phyloP scores from a whole-genome alignment of 2,797 vertebrate genomes.

The Trachops cirrhosus region DNA sequence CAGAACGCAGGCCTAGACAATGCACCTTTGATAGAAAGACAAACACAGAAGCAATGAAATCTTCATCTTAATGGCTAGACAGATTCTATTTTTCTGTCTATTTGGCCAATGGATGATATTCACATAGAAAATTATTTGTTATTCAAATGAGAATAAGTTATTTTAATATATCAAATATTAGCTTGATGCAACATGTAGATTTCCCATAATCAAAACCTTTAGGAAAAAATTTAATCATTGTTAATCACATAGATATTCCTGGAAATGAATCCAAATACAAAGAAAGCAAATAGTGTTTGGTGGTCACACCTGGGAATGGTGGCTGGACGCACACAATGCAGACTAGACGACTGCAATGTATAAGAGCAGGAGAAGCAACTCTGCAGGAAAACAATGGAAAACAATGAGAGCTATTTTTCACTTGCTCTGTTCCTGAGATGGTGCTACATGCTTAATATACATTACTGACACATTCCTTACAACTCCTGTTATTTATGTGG shows the following conservation, averaged over 20 bases:
- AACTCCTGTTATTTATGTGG: neutral
- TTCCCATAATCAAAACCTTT: neutral
- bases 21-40: neutral
- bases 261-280: conserved; percentile 34
- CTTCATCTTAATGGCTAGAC: neutral
- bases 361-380: neutral
- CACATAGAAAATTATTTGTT: neutral
- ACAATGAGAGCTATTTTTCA: neutral
- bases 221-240: neutral
- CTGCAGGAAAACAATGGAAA: neutral
- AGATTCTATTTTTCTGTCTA: neutral
- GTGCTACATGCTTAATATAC: neutral
- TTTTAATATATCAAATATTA: neutral
- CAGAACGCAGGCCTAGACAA: neutral
- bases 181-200: neutral
- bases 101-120: neutral
- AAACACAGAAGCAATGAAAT: conserved; percentile 13
- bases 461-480: neutral
- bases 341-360: neutral
- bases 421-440: neutral
- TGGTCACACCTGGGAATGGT: neutral
- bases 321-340: neutral
- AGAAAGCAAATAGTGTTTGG: neutral
- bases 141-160: neutral
- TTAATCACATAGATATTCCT: neutral